Evolutionary conservation across 2,888 invertebrate species (phyloP).

Genomic region (Camponotus fellah): DNA sequence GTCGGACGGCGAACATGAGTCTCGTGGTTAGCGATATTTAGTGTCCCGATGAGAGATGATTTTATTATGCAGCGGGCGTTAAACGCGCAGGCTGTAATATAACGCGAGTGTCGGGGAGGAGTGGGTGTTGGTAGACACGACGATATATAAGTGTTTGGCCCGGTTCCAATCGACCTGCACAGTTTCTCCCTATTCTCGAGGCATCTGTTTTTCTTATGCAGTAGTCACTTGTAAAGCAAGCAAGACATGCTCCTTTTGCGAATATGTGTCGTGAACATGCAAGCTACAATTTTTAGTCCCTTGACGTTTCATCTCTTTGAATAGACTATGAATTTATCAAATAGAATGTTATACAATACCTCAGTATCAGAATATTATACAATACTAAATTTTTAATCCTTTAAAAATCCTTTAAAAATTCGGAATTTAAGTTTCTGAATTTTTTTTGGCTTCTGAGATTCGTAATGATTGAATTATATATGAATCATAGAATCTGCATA

Average conservation of each 20-base stretch:
- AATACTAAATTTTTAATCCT: background rate
- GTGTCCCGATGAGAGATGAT: slow-evolving; percentile 60
- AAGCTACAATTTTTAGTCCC: background rate
- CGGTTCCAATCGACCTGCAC: slow-evolving; percentile 66
- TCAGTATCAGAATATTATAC: background rate
- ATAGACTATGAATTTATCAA: background rate
- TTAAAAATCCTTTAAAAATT: background rate
- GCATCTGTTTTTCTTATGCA: slow-evolving; percentile 72
- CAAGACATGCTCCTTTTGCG: slow-evolving; percentile 52
- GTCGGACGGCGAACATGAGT: slow-evolving; percentile 18
- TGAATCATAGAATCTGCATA: background rate
- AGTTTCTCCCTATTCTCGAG: slow-evolving; percentile 77
- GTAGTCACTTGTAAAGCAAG: slow-evolving; percentile 65
- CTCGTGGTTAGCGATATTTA: slow-evolving; percentile 57
- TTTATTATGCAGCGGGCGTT: slow-evolving; percentile 69
- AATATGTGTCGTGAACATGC: slow-evolving; percentile 17
- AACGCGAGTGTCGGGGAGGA: slow-evolving; percentile 51
- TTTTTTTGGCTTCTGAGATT: background rate
- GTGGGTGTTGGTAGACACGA: slow-evolving; percentile 43
- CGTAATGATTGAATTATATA: background rate
- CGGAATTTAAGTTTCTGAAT: background rate
- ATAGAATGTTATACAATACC: background rate
- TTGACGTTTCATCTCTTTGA: background rate
- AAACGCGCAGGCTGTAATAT: slow-evolving; percentile 63
- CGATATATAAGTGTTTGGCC: slow-evolving; percentile 74